These are phyloP conservation scores for Tetramorium simillimum DNA, from an alignment of 1,140 invertebrate genomes.

Conservation along the genomic window DNA sequence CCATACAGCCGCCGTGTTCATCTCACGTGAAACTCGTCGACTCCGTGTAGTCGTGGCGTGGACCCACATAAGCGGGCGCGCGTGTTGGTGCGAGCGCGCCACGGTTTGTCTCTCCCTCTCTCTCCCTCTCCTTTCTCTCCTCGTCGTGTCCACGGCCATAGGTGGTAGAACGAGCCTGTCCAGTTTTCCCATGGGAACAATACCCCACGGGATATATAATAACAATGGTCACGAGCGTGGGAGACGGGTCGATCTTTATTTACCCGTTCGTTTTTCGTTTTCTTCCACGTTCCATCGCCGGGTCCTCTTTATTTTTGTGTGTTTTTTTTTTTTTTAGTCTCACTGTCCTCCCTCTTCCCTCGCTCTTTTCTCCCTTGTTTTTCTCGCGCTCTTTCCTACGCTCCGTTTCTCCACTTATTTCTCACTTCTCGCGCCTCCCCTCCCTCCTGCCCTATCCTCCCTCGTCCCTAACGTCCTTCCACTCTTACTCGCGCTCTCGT, in stretches of 20 bases:
- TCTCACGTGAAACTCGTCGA: conserved; percentile 69
- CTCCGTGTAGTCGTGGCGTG: conserved; percentile 24
- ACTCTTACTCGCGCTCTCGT: conserved; percentile 1
- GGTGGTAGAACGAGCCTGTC: conserved; percentile 78
- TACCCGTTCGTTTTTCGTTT: conserved; percentile 75
- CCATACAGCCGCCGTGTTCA: conserved; percentile 34
- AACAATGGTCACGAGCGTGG: conserved; percentile 80
- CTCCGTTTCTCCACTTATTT: background rate
- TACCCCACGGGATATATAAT: conserved; percentile 81
- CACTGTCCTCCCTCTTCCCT: background rate
- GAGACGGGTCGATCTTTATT: conserved; percentile 81
- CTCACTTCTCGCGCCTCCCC: background rate
- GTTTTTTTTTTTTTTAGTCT: background rate
- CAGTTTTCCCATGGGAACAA: conserved; percentile 83
- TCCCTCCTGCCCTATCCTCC: no score
- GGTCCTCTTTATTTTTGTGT: no score
- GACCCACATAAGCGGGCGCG: background rate
- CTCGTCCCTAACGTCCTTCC: background rate
- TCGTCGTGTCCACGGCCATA: conserved; percentile 62
- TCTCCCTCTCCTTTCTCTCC: conserved; percentile 22
- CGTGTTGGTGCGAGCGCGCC: conserved; percentile 49
- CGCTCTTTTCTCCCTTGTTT: conserved; percentile 35
- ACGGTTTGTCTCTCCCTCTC: conserved; percentile 39
- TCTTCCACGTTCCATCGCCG: conserved; percentile 52
- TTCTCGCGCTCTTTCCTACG: conserved; percentile 4